Evolutionary conservation across 2,888 invertebrate species (phyloP), one percentile per base, ranked within the genome.

Genomic region (Perithous albicinctus): DNA sequence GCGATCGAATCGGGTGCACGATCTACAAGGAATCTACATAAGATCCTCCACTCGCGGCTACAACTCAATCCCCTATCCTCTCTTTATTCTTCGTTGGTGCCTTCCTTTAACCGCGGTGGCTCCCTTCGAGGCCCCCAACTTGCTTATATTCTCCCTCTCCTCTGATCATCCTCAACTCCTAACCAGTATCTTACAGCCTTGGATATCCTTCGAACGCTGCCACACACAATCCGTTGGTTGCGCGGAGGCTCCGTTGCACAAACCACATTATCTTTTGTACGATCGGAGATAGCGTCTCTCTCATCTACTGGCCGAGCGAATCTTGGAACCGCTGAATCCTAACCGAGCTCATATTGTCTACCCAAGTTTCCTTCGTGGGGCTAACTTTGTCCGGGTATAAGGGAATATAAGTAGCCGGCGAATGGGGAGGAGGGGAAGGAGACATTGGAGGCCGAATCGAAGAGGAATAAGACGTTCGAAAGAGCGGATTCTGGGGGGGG

Each of bases 1-100:
- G 92, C 92, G 91, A 93, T 93, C 92, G 91, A 92, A 93, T 93
- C 92, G 92, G 92, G 92, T 92, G 92, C 92, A 93, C 92, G 92
- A 93, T 93, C 92, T 93, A 93, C 92, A 93, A 92, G 92, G 92
- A 93, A 93, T 93, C 92, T 92, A 92, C 92, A 92, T 92, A 92
- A 92, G 92, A 92, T 92, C 92, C 92, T 93, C 92, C 92, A 92
- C 92, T 92, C 92, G 90, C 90, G 91, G 91, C 91, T 90, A 92
- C 91, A 90, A 91, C 92, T 92, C 92, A 92, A 92, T 92, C 92
- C 91, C 89, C 90, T 89, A 88, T 88, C 70, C 83, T 80, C 79
- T 80, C 81, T 81, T 78, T 79, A 88, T 89, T 89, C 84, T 80
- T 67, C 85, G n/a, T n/a, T n/a, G 76, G 81, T 83, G 84, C 82